Percentiles rank a stretch among this genome's conserved stretches.
These are phyloP conservation scores for Megaptera novaeangliae DNA, from an alignment of 2,113 vertebrate species.

Conservation along the genomic window DNA sequence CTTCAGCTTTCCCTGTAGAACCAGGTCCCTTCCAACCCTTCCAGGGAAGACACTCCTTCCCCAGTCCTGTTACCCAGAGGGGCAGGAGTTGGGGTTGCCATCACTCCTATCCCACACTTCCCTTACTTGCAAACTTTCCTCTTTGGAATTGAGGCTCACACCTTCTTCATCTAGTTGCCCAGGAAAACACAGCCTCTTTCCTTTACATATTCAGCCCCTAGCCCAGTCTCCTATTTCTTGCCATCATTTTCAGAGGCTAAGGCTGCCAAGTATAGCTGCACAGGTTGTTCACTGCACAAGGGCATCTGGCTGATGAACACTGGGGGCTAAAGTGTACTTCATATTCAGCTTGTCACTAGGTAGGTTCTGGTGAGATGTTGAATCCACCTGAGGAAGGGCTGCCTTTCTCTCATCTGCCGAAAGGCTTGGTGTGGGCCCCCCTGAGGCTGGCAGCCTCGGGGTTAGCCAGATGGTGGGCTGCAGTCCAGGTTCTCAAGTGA, in stretches of 20 bases:
- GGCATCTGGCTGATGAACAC: neutral
- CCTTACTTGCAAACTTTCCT: neutral
- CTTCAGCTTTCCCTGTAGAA: neutral
- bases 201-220: neutral
- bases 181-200: neutral
- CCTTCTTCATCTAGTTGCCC: neutral
- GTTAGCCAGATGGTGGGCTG: neutral
- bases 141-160: neutral
- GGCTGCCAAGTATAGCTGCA: too few species aligned
- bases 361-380: neutral
- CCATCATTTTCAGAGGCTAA: neutral
- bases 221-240: neutral
- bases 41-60: neutral
- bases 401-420: neutral
- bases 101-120: too few species aligned
- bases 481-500: neutral
- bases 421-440: neutral
- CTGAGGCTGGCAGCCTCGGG: neutral
- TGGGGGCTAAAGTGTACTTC: neutral
- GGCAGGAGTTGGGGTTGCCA: neutral
- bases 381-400: neutral
- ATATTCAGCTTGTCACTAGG: neutral
- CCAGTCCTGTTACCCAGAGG: too few species aligned
- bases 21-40: neutral
- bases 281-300: neutral